Evolutionary conservation across 2,888 invertebrate species (phyloP).

Genomic region (Coleophora flavipennella): DNA sequence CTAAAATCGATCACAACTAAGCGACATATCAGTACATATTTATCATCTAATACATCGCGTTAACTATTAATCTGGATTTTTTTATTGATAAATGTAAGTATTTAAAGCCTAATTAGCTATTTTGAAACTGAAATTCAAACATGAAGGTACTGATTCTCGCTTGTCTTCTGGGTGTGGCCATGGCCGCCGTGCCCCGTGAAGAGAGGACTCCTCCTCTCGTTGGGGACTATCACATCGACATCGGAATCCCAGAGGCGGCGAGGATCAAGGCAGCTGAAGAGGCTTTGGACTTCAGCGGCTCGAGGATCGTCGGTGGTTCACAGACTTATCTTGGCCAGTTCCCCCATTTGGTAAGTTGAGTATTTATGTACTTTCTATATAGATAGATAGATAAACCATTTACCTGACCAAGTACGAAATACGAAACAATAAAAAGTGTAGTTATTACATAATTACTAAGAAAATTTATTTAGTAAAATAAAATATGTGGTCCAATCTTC

Average conservation of each 20-base stretch:
- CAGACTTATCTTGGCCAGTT: slow-evolving; percentile 13
- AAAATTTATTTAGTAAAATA: neutral
- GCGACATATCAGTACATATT: too few species aligned
- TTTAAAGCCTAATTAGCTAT: too few species aligned
- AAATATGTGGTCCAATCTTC: too few species aligned
- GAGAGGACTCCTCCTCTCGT: slow-evolving; percentile 7
- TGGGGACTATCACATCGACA: slow-evolving; percentile 19
- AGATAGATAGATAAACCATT: too few species aligned
- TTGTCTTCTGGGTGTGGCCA: neutral
- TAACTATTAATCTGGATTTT: too few species aligned
- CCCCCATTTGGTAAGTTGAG: slow-evolving; percentile 16
- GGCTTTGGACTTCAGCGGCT: slow-evolving; percentile 18
- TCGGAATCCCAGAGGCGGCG: slow-evolving; percentile 20
- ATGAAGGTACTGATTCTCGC: neutral
- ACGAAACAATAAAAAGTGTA: neutral
- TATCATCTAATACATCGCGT: too few species aligned
- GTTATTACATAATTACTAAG: neutral
- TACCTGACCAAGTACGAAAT: neutral
- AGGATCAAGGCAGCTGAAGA: slow-evolving; percentile 20
- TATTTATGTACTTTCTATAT: neutral
- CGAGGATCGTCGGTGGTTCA: slow-evolving; percentile 22
- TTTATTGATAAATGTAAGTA: too few species aligned
- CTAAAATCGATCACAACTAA: too few species aligned
- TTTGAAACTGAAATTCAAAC: too few species aligned
- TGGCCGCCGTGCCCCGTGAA: neutral